Percentiles rank a stretch among this genome's conserved stretches.
These are phyloP conservation scores for Actinernus sp. DNA, from an alignment of 92 coral and sea anemone genomes.

Conservation along the genomic window DNA sequence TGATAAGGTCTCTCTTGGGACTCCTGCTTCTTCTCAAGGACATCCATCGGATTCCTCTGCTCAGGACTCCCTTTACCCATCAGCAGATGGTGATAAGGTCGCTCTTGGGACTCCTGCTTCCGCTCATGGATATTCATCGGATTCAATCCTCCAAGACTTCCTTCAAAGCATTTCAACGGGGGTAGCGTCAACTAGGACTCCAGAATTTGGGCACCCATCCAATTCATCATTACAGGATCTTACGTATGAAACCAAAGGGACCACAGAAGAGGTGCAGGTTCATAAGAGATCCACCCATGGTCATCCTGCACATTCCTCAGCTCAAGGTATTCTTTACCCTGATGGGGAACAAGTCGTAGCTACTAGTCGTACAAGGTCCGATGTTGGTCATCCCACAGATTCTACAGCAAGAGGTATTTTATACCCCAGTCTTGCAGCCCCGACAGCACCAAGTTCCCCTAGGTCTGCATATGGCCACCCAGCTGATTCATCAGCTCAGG, in stretches of 20 bases:
- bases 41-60: constrained; percentile 75
- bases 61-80: constrained; percentile 52
- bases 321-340: constrained; percentile 14
- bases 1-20: neutral
- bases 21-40: constrained; percentile 20
- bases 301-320: constrained; percentile 37
- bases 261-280: neutral
- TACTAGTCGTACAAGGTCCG: neutral
- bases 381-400: constrained; percentile 43
- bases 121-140: constrained; percentile 31
- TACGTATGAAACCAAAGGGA: neutral
- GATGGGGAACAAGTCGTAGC: neutral
- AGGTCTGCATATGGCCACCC: constrained; percentile 37
- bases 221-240: constrained; percentile 8
- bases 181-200: neutral
- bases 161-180: neutral
- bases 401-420: constrained; percentile 33
- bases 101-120: constrained; percentile 20
- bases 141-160: constrained; percentile 2
- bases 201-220: constrained; percentile 23
- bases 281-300: constrained; percentile 17
- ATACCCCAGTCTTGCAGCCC: constrained; percentile 5
- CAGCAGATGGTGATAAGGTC: neutral
- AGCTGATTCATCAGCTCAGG: constrained; percentile 32
- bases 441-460: neutral